These are phyloP conservation scores for Eptatretus burgeri DNA, from an alignment of 2,113 vertebrate species.

Conservation along the genomic window DNA sequence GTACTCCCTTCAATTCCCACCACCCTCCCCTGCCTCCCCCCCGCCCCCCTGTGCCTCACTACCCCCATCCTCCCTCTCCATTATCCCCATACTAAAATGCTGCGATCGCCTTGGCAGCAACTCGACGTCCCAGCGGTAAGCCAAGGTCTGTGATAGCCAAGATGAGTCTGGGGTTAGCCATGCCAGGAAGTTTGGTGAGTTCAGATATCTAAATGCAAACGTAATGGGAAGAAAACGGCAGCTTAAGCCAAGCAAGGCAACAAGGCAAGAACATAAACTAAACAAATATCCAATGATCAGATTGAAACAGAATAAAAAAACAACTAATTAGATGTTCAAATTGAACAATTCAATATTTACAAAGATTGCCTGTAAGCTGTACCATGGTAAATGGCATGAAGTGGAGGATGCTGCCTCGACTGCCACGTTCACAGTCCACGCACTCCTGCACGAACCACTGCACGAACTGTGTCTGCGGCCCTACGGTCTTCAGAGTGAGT, in stretches of 20 bases:
- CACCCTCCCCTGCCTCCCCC: no score
- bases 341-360: no score
- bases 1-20: no score
- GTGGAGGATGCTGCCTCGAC: slow-evolving; percentile 63
- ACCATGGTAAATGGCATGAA: slow-evolving; percentile 97
- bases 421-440: slow-evolving; percentile 70
- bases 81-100: slow-evolving; percentile 12
- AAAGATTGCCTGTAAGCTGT: slow-evolving; percentile 2
- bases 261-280: neutral
- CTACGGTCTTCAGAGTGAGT: slow-evolving; percentile 51
- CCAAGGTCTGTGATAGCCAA: slow-evolving; percentile 74
- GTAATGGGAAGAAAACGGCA: neutral
- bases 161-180: slow-evolving; percentile 63
- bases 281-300: neutral
- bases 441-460: slow-evolving; percentile 96
- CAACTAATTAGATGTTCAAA: neutral
- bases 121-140: slow-evolving; percentile 59
- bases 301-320: neutral
- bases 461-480: slow-evolving; percentile 84
- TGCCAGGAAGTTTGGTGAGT: slow-evolving; percentile 59
- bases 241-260: neutral
- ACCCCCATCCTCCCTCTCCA: no score
- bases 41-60: no score
- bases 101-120: slow-evolving; percentile 72
- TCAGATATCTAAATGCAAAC: slow-evolving; percentile 39